phyloP scores from a whole-genome alignment of 2,113 vertebrate species.

The Micromys minutus region DNA sequence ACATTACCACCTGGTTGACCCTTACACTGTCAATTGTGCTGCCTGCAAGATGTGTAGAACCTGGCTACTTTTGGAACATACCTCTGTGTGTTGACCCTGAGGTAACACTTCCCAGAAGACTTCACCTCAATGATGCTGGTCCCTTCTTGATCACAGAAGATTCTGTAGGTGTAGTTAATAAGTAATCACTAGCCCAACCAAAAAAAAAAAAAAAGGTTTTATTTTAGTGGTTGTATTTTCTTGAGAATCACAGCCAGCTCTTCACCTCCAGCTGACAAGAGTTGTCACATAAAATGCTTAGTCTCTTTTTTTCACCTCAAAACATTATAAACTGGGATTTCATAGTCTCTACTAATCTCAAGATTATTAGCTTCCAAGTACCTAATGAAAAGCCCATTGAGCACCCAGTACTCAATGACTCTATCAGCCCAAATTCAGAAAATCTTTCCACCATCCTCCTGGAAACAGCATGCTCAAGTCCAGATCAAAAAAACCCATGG shows the following conservation, averaged over 20 bases:
- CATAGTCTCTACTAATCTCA: background rate
- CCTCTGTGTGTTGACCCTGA: background rate
- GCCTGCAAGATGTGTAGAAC: background rate
- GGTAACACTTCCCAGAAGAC: background rate
- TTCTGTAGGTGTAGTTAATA: background rate
- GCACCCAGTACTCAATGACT: background rate
- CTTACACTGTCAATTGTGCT: background rate
- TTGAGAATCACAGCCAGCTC: background rate
- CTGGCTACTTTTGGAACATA: background rate
- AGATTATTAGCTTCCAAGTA: background rate
- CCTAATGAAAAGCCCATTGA: background rate
- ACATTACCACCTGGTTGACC: background rate
- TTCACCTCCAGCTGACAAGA: background rate
- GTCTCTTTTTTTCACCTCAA: too few relatives aligned
- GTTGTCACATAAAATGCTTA: too few relatives aligned
- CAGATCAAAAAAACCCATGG: background rate
- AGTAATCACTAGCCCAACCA: background rate
- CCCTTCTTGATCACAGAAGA: background rate
- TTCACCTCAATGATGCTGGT: background rate
- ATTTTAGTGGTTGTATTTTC: background rate
- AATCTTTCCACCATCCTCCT: background rate
- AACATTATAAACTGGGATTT: too few relatives aligned
- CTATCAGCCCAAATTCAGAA: background rate
- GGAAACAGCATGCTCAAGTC: background rate
- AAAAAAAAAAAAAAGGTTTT: background rate